Percentiles rank a stretch among this genome's conserved stretches.
phyloP scores from a whole-genome alignment of 2,113 vertebrate genomes.

The Propithecus coquereli region DNA sequence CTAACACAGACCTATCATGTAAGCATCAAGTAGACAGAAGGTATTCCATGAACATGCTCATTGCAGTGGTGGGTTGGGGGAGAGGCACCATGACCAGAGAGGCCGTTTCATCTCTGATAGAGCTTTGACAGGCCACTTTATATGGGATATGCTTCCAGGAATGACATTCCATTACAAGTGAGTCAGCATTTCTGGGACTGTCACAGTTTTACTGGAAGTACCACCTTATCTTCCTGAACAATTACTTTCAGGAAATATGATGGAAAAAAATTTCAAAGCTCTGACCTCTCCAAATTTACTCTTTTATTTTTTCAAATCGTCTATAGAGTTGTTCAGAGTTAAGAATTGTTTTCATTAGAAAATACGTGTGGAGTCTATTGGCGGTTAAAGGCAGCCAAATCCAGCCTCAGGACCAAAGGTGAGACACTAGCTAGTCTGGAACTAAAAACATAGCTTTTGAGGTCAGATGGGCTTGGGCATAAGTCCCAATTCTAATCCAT shows the following conservation, averaged over 20 bases:
- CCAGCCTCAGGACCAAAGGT: background rate
- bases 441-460: background rate
- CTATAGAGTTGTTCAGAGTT: background rate
- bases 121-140: constrained; percentile 27
- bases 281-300: constrained; percentile 54
- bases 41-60: background rate
- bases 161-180: constrained; percentile 40
- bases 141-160: constrained; percentile 64
- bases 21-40: background rate
- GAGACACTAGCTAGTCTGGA: background rate
- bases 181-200: constrained; percentile 70
- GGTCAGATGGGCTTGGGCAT: background rate
- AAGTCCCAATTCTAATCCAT: background rate
- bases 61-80: background rate
- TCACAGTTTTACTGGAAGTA: constrained; percentile 71
- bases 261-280: constrained; percentile 39
- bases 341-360: constrained; percentile 47
- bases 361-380: background rate
- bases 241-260: constrained; percentile 73
- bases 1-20: background rate
- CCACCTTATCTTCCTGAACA: constrained; percentile 62
- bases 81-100: background rate
- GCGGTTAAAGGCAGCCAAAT: constrained; percentile 19
- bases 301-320: constrained; percentile 21
- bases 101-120: background rate